Evolutionary conservation across 2,888 invertebrate species (phyloP).

Genomic region (Diadegma fenestrale): DNA sequence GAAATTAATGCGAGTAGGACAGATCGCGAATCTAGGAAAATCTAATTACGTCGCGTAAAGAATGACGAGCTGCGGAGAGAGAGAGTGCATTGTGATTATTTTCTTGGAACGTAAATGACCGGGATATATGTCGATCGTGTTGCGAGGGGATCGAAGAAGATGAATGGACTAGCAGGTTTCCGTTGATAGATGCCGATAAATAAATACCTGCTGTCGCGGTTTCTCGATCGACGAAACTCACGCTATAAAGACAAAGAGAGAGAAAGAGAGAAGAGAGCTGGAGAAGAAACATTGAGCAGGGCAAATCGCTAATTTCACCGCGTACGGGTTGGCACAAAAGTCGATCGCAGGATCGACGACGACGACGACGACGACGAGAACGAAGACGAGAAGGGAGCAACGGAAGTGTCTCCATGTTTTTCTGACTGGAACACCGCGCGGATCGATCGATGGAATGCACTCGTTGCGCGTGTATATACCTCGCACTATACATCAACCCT

Average conservation of each 20-base stretch:
- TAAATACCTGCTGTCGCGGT: conserved; percentile 42
- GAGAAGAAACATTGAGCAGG: conserved; percentile 36
- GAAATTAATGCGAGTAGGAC: not conserved
- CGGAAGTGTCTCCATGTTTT: conserved; percentile 69
- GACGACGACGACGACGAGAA: conserved; percentile 40
- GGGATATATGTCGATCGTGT: conserved; percentile 42
- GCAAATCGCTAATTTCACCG: conserved; percentile 67
- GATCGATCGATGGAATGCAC: conserved; percentile 65
- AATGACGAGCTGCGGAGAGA: not conserved
- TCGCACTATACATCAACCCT: conserved; percentile 36
- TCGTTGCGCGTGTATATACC: conserved; percentile 62
- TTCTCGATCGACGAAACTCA: conserved; percentile 30
- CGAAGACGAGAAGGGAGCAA: conserved; percentile 41
- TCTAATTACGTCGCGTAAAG: conserved; percentile 22
- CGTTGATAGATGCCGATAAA: conserved; percentile 66
- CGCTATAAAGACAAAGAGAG: conserved; percentile 18
- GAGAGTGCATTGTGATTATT: conserved; percentile 52
- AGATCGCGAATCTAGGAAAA: conserved; percentile 32
- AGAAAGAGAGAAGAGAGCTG: not conserved
- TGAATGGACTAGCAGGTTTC: conserved; percentile 67
- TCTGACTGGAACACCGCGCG: conserved; percentile 57
- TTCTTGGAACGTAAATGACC: conserved; percentile 51
- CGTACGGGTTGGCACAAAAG: conserved; percentile 62
- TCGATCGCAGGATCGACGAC: conserved; percentile 62
- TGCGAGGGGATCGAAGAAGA: conserved; percentile 52